Evolutionary conservation across 2,113 vertebrate species (phyloP), one percentile per base, ranked within the genome.

Genomic region (Anoura caudifer): DNA sequence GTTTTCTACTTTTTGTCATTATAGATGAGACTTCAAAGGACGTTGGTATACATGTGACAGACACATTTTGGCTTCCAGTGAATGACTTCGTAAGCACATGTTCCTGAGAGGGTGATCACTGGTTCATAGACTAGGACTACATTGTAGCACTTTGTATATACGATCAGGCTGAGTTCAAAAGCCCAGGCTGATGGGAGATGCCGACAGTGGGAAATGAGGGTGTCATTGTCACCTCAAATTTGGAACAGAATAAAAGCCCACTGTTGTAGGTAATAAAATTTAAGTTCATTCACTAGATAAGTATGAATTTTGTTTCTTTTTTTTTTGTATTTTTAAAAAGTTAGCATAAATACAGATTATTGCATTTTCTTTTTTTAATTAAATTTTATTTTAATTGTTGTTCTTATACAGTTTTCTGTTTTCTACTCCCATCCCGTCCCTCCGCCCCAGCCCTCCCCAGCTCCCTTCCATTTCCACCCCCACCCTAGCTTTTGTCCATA

Each of bases 1-100:
- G 16, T 50, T 91, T 76, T 92, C 73, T 85, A 82, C 16, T 17
- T 76, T 97, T 75, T 61, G 76, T 91, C 73, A 33, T 67, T 84
- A 43, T 15, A 65, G 36, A 52, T 38, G 65, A 47, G 36, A 14
- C 63, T 43, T 28, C 19, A 67, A 70, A 65, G 33, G 63, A 65
- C 20, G 13, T 12, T 2, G 2, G 16, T 33, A 5, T 52, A 11
- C 2, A 1, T 59, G 38, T 22, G 38, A 24, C n/a, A 6, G 38
- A 24, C n/a, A 6, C 50, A 41, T 69, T n/a, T 69, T 28, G 54
- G 16, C 31, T 90, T 90, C 38, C 67, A 7, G 16, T 61, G 56
- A 94, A 69, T 94, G n/a, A 80, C 36, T 89, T 84, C 50, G 28
- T 59, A 70, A 90, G n/a, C 13, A 43, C 16, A 4, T 73, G 22